Conservation (phyloP, 2,113 vertebrate genomes). For the Spilogale gracilis region DNA sequence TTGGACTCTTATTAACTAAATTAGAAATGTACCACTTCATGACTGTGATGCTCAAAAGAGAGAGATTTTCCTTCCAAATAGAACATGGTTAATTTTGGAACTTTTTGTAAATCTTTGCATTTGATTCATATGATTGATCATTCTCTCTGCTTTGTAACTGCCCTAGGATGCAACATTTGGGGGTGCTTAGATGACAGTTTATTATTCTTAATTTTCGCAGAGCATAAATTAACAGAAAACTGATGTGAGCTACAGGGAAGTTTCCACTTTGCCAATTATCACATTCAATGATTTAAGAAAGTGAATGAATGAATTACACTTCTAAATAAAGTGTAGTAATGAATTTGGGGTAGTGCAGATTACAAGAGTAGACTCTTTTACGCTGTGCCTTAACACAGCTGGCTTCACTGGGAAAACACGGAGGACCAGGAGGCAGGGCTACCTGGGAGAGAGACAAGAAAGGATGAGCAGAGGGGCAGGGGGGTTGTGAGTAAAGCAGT, state of each 20-base stretch:
- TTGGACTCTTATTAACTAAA: conserved; percentile 81
- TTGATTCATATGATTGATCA: conserved; percentile 45
- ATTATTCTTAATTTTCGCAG: conserved; percentile 27
- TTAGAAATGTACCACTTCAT: conserved; percentile 66
- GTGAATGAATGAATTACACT: background rate
- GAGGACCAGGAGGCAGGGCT: background rate
- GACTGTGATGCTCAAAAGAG: conserved; percentile 65
- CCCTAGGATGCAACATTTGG: background rate
- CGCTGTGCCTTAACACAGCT: background rate
- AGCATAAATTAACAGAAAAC: conserved; percentile 1
- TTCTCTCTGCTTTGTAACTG: conserved; percentile 6
- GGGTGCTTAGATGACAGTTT: conserved; percentile 27
- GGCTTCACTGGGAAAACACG: background rate
- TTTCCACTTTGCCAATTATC: conserved; percentile 13
- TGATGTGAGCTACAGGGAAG: background rate
- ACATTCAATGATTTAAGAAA: background rate
- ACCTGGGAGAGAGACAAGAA: background rate
- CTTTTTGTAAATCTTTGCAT: conserved; percentile 59
- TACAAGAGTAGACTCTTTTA: background rate
- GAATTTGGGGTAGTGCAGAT: background rate
- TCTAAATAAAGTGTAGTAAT: background rate
- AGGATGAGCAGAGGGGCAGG: background rate
- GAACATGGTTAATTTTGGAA: conserved; percentile 71
- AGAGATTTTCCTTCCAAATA: conserved; percentile 56
- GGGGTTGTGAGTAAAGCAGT: background rate